phyloP scores from a whole-genome alignment of 2,797 vertebrate species.

The Coregonus suidteri region DNA sequence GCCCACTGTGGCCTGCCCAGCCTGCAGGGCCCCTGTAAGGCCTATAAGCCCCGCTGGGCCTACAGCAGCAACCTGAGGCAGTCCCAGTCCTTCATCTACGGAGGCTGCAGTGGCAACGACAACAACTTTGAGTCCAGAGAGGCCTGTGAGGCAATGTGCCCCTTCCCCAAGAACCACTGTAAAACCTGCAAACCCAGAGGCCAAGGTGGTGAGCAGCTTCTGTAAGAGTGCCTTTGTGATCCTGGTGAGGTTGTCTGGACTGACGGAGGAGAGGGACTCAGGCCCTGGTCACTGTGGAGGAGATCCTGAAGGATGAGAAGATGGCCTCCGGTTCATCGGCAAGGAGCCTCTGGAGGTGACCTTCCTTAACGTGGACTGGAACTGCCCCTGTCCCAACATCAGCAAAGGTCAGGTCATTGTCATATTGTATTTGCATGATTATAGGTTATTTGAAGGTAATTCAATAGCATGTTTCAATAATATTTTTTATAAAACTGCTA shows the following conservation, averaged over 20 bases:
- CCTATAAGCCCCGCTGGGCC: conserved; percentile 91
- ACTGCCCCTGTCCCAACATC: conserved; percentile 94
- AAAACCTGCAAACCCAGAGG: conserved; percentile 88
- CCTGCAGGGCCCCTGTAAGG: conserved; percentile 92
- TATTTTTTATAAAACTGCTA: too few species aligned
- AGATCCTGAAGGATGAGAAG: conserved; percentile 96
- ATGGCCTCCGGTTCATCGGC: conserved; percentile 94
- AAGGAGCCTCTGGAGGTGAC: conserved; percentile 93
- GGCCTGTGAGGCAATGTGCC: conserved; percentile 90
- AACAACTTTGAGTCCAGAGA: conserved; percentile 97
- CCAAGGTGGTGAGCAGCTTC: conserved; percentile 94
- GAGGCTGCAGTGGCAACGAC: conserved; percentile 91
- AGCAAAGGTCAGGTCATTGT: conserved; percentile 89
- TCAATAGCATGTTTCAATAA: conserved; percentile 77
- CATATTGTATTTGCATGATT: conserved; percentile 60
- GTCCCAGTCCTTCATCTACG: conserved; percentile 94
- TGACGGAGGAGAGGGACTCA: conserved; percentile 86
- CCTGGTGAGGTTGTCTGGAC: conserved; percentile 86
- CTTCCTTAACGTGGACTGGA: conserved; percentile 93
- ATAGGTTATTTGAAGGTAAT: too few species aligned
- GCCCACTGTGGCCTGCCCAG: conserved; percentile 85
- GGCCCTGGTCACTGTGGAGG: conserved; percentile 89
- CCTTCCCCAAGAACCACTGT: conserved; percentile 86
- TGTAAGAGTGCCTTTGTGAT: conserved; percentile 95
- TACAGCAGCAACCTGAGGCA: conserved; percentile 83